Conservation (phyloP, 2,888 invertebrate genomes). For the Drosophila paranaensis region DNA sequence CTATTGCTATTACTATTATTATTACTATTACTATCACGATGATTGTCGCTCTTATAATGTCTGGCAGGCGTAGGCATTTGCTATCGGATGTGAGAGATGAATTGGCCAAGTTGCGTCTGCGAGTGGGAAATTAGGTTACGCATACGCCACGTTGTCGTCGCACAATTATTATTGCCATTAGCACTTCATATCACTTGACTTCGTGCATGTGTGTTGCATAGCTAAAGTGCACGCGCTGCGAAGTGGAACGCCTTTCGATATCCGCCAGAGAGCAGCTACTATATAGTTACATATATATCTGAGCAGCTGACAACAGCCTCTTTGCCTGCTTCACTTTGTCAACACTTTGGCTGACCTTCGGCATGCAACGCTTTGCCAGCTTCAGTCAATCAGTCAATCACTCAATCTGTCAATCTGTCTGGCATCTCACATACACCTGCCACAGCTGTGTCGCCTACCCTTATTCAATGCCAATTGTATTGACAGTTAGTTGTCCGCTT, state of each 20-base stretch:
- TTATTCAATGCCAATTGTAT: slow-evolving; percentile 48
- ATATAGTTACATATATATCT: slow-evolving; percentile 12
- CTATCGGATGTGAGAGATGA: slow-evolving; percentile 7
- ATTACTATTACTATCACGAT: neutral
- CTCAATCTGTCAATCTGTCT: slow-evolving; percentile 20
- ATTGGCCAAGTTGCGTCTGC: neutral
- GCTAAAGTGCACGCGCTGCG: slow-evolving; percentile 82
- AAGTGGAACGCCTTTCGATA: slow-evolving; percentile 84
- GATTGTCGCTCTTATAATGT: neutral
- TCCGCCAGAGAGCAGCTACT: slow-evolving; percentile 70
- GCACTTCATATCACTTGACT: slow-evolving; percentile 19
- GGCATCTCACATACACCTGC: slow-evolving; percentile 19
- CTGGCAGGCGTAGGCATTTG: neutral
- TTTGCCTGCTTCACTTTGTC: slow-evolving; percentile 36
- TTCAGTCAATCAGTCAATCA: slow-evolving; percentile 2
- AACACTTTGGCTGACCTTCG: slow-evolving; percentile 63
- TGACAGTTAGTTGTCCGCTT: slow-evolving; percentile 68
- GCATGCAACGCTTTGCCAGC: slow-evolving; percentile 48
- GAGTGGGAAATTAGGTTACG: slow-evolving; percentile 52
- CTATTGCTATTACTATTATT: slow-evolving; percentile 18
- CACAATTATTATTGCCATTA: slow-evolving; percentile 52
- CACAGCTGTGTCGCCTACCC: slow-evolving; percentile 23
- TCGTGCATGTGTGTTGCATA: slow-evolving; percentile 40
- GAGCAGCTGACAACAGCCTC: slow-evolving; percentile 11
- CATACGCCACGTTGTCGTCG: slow-evolving; percentile 43